phyloP scores from a whole-genome alignment of 2,888 invertebrate genomes.

The Acrocera orbiculus region DNA sequence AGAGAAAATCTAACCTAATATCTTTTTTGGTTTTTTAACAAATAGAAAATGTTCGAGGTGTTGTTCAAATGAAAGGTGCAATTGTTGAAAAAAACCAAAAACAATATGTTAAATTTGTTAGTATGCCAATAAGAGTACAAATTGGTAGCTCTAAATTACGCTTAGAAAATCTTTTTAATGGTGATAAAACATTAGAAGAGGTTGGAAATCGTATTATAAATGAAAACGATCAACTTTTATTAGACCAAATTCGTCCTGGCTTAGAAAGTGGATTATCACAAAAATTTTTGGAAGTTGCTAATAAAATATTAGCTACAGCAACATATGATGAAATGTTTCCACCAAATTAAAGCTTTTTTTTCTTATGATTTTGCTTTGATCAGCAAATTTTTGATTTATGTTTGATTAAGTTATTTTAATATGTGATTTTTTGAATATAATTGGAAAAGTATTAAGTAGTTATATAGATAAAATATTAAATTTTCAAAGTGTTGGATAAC shows the following conservation, averaged over 20 bases:
- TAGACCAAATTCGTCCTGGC: constrained; percentile 28
- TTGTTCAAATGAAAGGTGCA: constrained; percentile 26
- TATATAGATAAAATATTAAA: too few species aligned
- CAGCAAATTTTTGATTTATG: too few species aligned
- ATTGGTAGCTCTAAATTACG: constrained; percentile 24
- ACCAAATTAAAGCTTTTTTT: constrained; percentile 12
- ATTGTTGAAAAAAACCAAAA: constrained; percentile 18
- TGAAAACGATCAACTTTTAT: constrained; percentile 26
- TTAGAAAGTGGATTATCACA: constrained; percentile 26
- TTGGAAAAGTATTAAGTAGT: too few species aligned
- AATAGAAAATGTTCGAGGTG: constrained; percentile 25
- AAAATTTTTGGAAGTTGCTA: constrained; percentile 27
- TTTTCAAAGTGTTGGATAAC: too few species aligned
- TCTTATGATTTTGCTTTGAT: too few species aligned
- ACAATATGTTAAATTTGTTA: constrained; percentile 27
- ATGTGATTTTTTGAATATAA: too few species aligned
- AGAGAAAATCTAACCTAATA: background rate
- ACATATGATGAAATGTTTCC: constrained; percentile 32
- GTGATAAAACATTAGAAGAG: constrained; percentile 25
- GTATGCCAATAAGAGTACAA: constrained; percentile 23
- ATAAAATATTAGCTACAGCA: constrained; percentile 24
- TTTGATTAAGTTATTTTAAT: too few species aligned
- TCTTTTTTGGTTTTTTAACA: background rate
- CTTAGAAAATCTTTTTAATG: constrained; percentile 28
- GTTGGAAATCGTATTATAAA: constrained; percentile 29